These are phyloP conservation scores for Gibbula magus DNA, from an alignment of 2,888 invertebrate genomes.

Conservation along the genomic window DNA sequence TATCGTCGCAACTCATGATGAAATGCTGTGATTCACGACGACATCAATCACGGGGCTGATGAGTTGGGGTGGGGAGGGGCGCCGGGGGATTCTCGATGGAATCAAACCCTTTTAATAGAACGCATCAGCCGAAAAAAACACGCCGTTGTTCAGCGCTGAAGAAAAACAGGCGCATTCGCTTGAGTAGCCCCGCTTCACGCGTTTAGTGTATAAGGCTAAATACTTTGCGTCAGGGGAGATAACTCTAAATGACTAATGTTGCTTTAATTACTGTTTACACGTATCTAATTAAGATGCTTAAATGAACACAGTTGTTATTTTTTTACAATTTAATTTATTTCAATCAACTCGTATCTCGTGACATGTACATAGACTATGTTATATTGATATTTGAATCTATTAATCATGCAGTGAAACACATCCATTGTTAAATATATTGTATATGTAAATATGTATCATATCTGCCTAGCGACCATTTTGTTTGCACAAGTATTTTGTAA, in stretches of 20 bases:
- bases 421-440: no score
- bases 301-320: no score
- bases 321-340: no score
- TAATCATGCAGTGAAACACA: no score
- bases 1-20: constrained; percentile 8
- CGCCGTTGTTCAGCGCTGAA: neutral
- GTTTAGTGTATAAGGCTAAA: neutral
- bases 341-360: no score
- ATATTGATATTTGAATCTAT: no score
- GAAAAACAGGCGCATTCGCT: neutral
- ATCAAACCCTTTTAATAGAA: constrained; percentile 11
- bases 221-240: constrained; percentile 9
- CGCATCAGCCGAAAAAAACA: constrained; percentile 9
- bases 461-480: no score
- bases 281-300: neutral
- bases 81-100: neutral
- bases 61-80: constrained; percentile 14
- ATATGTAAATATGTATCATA: no score
- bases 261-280: neutral
- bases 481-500: no score
- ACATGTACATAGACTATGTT: no score
- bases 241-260: neutral
- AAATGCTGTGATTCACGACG: constrained; percentile 15
- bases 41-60: constrained; percentile 15
- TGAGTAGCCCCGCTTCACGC: neutral